These are phyloP conservation scores for Rhinopithecus roxellana DNA, from an alignment of 2,113 vertebrate genomes.

Conservation along the genomic window DNA sequence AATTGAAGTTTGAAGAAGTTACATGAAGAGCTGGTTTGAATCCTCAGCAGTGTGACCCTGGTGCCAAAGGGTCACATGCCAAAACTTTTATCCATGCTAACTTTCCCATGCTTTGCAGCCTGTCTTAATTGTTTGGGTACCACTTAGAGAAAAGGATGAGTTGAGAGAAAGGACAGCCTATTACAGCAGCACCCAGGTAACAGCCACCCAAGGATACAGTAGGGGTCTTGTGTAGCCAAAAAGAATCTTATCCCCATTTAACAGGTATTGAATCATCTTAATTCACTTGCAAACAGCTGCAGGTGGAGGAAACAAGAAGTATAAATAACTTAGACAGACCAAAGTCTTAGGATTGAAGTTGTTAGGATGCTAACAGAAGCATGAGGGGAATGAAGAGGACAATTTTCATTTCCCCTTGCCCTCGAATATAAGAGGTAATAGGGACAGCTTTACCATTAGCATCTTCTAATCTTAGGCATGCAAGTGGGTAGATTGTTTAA, in stretches of 20 bases:
- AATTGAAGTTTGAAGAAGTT: background rate
- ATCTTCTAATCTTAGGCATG: background rate
- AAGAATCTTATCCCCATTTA: background rate
- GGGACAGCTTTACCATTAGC: background rate
- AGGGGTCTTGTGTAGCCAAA: background rate
- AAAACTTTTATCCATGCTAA: background rate
- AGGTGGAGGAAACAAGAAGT: background rate
- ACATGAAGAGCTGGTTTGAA: background rate
- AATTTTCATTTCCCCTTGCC: background rate
- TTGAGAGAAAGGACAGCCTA: background rate
- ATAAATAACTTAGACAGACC: background rate
- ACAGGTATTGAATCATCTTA: background rate
- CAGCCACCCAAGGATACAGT: background rate
- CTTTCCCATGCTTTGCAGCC: background rate
- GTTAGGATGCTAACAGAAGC: background rate
- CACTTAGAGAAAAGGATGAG: background rate
- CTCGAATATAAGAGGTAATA: background rate
- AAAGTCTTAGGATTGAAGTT: background rate
- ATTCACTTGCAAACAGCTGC: background rate
- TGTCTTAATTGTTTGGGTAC: background rate
- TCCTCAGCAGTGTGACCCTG: background rate
- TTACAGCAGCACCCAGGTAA: background rate
- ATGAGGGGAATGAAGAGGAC: background rate
- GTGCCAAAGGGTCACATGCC: background rate
- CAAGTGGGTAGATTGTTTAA: background rate